Conservation (phyloP, 2,797 vertebrate genomes). For the Xiphorhynchus erythropygius region DNA sequence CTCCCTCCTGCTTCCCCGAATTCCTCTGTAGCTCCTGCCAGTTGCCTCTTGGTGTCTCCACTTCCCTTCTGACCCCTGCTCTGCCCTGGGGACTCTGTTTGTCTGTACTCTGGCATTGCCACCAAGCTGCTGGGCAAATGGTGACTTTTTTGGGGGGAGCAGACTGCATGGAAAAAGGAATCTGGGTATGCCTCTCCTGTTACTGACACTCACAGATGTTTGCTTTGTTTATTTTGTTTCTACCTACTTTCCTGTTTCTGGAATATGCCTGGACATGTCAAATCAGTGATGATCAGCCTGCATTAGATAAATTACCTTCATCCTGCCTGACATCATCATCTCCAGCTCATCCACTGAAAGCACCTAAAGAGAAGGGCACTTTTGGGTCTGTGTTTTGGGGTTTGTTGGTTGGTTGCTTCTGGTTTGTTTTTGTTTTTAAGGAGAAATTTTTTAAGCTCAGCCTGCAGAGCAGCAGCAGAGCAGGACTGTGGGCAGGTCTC, state of each 20-base stretch:
- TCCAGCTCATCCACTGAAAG: not conserved
- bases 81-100: not conserved
- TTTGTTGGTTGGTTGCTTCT: too few relatives aligned
- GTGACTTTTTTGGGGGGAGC: not conserved
- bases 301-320: not conserved
- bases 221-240: not conserved
- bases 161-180: not conserved
- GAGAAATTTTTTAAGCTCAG: not conserved
- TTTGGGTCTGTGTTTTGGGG: not conserved
- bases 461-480: not conserved
- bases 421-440: not conserved
- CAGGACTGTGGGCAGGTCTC: rapidly evolving
- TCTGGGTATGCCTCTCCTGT: not conserved
- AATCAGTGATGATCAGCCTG: not conserved
- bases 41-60: slow-evolving; percentile 22
- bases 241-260: not conserved
- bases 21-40: not conserved
- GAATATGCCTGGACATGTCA: not conserved
- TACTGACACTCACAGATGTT: not conserved
- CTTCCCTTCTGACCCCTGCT: not conserved
- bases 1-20: not conserved
- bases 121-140: not conserved
- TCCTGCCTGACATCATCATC: not conserved
- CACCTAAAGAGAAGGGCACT: not conserved
- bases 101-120: not conserved